Base-by-base conservation (phyloP, 2,888 invertebrate species). In the Lasioglossum villosulum region DNA sequence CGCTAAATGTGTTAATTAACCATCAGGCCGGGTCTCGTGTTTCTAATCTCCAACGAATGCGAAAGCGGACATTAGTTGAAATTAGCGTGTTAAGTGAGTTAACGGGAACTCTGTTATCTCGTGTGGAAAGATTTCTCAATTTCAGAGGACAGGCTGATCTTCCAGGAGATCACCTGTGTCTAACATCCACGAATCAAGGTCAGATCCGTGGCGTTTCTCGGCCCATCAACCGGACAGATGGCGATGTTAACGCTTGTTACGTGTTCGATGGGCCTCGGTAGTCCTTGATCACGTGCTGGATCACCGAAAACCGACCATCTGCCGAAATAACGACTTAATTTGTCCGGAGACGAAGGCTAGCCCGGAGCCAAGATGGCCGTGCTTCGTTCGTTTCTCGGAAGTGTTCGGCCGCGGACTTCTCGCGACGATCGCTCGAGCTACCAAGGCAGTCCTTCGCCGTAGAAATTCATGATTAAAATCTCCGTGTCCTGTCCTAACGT, bases 251-350 rank as follows among this genome's bases (percentile, higher is more conserved):
- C 72, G 80, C 85, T 90, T 70, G 85, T 90, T 83, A 88, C 80
- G 70, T 56, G 52, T 71, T 70, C 84, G 48, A 14, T 14, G 45
- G 39, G 66, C 12, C 52, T 63, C 84, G 72, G 80, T 80, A 72
- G 77, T 87, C 70, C 74, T 56, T 63, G 86, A 90, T 90, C 89
- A 87, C 88, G 89, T 80, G 90, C 85, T 86, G 86, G 84, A 90
- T 90, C 91, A 56, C 72, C 76, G 88, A 86, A 91, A 90, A 89
- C 89, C 91, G 91, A 89, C 92, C 93, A 93, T 93, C 94, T 94
- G 94, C 93, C 92, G 93, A 92, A 94, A 93, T 94, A 94, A 94
- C 94, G 92, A 94, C 94, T 94, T 93, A 93, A 94, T 94, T 93
- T 92, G 90, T 88, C 86, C 84, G 82, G 72, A 81, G 19, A 86